These are phyloP conservation scores for Delia radicum DNA, from an alignment of 1,140 invertebrate genomes.

Conservation along the genomic window DNA sequence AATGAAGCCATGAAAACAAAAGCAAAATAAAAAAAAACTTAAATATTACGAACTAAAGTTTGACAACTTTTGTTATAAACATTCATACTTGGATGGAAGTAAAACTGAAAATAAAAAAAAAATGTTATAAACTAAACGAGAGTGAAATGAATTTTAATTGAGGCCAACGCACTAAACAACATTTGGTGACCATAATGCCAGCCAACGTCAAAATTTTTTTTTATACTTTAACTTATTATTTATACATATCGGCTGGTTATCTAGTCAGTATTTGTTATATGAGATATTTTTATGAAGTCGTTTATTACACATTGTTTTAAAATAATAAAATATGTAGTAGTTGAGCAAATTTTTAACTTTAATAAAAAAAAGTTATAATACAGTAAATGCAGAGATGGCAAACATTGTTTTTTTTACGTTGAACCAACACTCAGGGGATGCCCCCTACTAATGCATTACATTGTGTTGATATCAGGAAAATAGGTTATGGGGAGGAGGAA, in stretches of 20 bases:
- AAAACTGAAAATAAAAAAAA: too few species aligned
- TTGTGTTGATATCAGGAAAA: too few species aligned
- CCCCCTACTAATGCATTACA: too few species aligned
- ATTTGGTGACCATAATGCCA: conserved; percentile 15
- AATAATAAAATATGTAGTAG: background rate
- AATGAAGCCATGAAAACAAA: background rate
- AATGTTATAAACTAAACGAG: conserved; percentile 27
- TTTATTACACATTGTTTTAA: background rate
- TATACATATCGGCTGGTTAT: background rate
- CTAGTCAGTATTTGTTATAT: too few species aligned
- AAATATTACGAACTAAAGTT: conserved; percentile 6
- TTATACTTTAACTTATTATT: background rate
- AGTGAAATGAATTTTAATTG: conserved; percentile 31
- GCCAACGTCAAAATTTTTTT: background rate
- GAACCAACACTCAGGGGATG: too few species aligned
- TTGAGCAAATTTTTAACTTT: background rate
- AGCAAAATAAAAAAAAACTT: background rate
- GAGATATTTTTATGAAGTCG: background rate
- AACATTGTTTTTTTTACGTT: too few species aligned
- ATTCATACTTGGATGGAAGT: background rate
- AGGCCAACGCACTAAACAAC: conserved; percentile 26
- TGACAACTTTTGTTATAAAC: background rate
- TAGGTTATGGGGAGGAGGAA: too few species aligned
- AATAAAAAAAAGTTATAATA: background rate
- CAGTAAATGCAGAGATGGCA: background rate